Conservation (phyloP, 1,140 invertebrate genomes). For the Ceratina japonica region DNA sequence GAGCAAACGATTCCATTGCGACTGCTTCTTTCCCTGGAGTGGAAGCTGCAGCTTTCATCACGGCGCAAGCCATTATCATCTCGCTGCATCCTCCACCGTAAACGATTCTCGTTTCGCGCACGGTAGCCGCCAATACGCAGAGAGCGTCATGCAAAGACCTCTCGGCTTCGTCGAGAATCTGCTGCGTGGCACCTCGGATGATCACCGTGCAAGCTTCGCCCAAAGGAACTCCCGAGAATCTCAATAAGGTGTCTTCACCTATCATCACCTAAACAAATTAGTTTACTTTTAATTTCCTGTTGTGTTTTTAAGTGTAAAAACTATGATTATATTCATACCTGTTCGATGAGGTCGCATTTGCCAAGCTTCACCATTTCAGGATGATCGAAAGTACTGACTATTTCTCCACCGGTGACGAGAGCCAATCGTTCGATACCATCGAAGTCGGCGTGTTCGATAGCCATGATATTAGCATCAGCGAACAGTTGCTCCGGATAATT, state of each 20-base stretch:
- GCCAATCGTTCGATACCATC: constrained; percentile 99
- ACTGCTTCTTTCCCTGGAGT: constrained; percentile 98
- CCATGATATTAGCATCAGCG: constrained; percentile 98
- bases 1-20: constrained; percentile 97
- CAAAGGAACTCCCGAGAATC: constrained; percentile 96
- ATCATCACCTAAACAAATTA: constrained; percentile 88
- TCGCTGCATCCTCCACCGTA: constrained; percentile 97
- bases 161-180: constrained; percentile 99
- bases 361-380: constrained; percentile 96
- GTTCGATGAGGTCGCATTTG: constrained; percentile 96
- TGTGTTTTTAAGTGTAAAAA: background rate
- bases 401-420: constrained; percentile 98
- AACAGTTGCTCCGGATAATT: constrained; percentile 99
- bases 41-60: constrained; percentile 89
- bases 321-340: constrained; percentile 80
- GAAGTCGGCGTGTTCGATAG: constrained; percentile 99
- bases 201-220: constrained; percentile 99
- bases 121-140: constrained; percentile 97
- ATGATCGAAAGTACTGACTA: constrained; percentile 98
- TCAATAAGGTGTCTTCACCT: constrained; percentile 97
- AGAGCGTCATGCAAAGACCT: constrained; percentile 98
- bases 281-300: no score
- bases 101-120: constrained; percentile 94
- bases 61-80: constrained; percentile 97
- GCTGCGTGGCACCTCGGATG: constrained; percentile 98